Conservation (phyloP, 2,113 vertebrate genomes). For the Hirundichthys speculiger region DNA sequence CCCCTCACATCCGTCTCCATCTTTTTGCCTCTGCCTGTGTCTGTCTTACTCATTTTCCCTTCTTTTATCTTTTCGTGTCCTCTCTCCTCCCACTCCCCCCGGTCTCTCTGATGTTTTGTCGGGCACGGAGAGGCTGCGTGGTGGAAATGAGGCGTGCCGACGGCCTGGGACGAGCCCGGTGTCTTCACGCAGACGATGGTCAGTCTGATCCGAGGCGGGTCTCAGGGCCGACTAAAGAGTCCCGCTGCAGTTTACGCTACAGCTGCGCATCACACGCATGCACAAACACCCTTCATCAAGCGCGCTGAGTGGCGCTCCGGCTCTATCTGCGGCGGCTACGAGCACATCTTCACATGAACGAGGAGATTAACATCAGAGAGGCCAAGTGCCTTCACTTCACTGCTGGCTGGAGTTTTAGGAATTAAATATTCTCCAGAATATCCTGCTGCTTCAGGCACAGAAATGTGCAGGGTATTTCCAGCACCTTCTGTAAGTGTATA, state of each 20-base stretch:
- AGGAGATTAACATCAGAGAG: constrained; percentile 10
- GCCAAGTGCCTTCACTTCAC: constrained; percentile 2
- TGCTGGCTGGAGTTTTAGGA: neutral
- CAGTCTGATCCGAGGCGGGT: constrained; percentile 5
- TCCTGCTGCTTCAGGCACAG: neutral
- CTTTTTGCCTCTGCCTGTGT: constrained; percentile 45
- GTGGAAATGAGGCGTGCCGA: constrained; percentile 52
- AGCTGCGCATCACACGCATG: neutral
- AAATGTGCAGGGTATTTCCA: neutral
- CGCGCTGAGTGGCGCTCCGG: constrained; percentile 13
- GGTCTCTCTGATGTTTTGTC: constrained; percentile 62
- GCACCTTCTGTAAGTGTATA: neutral
- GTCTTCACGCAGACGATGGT: constrained; percentile 12
- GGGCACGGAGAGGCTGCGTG: constrained; percentile 50
- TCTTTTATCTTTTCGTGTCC: constrained; percentile 62
- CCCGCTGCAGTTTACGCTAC: neutral
- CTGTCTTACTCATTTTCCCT: constrained; percentile 56
- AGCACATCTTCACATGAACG: constrained; percentile 9
- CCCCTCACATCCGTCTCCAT: constrained; percentile 57
- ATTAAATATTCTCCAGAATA: neutral
- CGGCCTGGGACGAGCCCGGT: constrained; percentile 30
- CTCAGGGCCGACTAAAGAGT: constrained; percentile 7
- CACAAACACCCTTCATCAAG: neutral
- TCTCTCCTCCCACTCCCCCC: constrained; percentile 48
- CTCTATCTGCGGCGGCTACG: neutral